phyloP scores from a whole-genome alignment of 1,140 invertebrate genomes.

The Gyrodactylus bullatarudis region DNA sequence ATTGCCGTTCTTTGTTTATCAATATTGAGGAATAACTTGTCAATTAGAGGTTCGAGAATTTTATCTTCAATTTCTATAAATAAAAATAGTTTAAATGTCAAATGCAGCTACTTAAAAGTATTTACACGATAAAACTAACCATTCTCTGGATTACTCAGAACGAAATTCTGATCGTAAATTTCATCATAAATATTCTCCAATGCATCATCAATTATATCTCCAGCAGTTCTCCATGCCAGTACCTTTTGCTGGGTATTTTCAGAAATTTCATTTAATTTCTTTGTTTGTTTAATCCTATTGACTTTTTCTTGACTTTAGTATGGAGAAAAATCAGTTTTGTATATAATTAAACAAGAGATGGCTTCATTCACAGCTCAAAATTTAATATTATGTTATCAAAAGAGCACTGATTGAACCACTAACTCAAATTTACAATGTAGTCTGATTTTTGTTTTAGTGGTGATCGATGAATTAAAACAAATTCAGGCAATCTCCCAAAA shows the following conservation, averaged over 20 bases:
- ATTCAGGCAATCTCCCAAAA: no score
- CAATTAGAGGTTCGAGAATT: neutral
- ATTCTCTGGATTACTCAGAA: neutral
- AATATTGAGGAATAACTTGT: neutral
- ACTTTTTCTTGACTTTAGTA: neutral
- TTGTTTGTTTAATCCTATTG: neutral
- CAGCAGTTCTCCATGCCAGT: neutral
- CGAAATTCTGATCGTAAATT: neutral
- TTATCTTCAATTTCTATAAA: neutral
- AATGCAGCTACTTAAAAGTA: no score
- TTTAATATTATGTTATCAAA: no score
- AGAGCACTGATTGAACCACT: no score
- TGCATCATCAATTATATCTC: neutral
- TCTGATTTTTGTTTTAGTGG: no score
- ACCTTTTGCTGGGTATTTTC: neutral
- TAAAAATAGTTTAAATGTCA: no score
- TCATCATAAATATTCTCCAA: neutral
- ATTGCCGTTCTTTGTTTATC: neutral
- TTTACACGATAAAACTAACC: neutral
- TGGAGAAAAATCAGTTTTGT: neutral
- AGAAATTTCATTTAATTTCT: neutral
- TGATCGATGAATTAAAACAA: no score
- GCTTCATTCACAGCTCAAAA: no score
- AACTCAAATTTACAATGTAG: no score
- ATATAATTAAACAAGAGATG: no score